phyloP scores from a whole-genome alignment of 2,113 vertebrate species.

The Zootoca vivipara region DNA sequence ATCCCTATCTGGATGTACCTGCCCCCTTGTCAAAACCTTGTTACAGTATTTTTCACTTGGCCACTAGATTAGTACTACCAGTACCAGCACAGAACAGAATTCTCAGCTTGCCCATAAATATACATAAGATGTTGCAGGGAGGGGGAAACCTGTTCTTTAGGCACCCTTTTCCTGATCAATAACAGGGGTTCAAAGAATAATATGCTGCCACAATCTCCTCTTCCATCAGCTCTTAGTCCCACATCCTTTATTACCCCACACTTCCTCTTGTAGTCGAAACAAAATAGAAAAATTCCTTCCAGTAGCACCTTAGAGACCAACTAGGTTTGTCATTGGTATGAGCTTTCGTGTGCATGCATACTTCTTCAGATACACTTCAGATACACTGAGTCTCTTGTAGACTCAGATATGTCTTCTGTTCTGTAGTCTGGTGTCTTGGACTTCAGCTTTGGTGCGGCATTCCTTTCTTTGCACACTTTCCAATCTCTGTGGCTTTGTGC shows the following conservation, averaged over 20 bases:
- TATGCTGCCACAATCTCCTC: not conserved
- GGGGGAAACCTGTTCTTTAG: not conserved
- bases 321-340: too few species aligned
- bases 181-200: not conserved
- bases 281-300: too few species aligned
- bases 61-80: not conserved
- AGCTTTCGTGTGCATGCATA: too few species aligned
- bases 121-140: not conserved
- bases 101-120: not conserved
- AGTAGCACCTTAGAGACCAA: too few species aligned
- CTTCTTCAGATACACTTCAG: too few species aligned
- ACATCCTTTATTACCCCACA: not conserved
- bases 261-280: not conserved
- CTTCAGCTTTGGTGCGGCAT: not conserved
- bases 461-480: not conserved
- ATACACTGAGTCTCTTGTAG: too few species aligned
- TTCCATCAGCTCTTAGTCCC: not conserved
- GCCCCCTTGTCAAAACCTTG: not conserved
- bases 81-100: not conserved
- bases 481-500: not conserved
- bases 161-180: not conserved
- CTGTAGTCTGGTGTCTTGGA: not conserved
- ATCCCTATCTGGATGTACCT: not conserved
- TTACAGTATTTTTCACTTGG: not conserved
- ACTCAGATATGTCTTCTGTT: not conserved